Percentiles rank a stretch among this genome's conserved stretches.
phyloP scores from a whole-genome alignment of 2,888 invertebrate genomes.

The Drosophila falleni region DNA sequence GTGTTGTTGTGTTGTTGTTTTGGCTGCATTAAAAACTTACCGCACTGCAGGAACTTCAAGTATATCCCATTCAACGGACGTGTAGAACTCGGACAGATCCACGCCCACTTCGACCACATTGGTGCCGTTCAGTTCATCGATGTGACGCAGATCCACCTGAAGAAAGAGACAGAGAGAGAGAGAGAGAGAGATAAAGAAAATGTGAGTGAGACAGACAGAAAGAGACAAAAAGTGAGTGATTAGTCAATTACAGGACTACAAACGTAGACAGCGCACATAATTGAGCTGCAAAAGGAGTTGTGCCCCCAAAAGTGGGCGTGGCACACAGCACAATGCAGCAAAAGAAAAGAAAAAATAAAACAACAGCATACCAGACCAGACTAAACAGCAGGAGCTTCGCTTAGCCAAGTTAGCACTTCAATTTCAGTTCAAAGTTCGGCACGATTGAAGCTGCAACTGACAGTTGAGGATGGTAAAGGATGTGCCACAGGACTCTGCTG shows the following conservation, averaged over 20 bases:
- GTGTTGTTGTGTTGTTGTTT: conserved; percentile 11
- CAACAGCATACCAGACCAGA: not conserved
- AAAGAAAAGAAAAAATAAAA: not conserved
- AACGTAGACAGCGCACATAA: conserved; percentile 55
- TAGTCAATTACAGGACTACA: conserved; percentile 64
- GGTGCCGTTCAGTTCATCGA: conserved; percentile 95
- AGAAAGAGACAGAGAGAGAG: conserved; percentile 3
- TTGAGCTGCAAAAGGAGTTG: conserved; percentile 37
- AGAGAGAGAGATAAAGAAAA: conserved; percentile 1
- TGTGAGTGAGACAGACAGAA: conserved; percentile 1
- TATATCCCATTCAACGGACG: conserved; percentile 99
- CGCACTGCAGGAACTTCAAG: conserved; percentile 97
- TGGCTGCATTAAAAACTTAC: conserved; percentile 86
- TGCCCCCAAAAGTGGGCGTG: conserved; percentile 4
- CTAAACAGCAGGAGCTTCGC: conserved; percentile 16
- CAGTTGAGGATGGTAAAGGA: conserved; percentile 20
- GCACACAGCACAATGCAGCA: not conserved
- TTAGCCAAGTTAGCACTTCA: conserved; percentile 59
- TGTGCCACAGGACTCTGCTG: conserved; percentile 43
- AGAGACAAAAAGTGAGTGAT: conserved; percentile 43
- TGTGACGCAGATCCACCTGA: conserved; percentile 95
- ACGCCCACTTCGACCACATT: conserved; percentile 97
- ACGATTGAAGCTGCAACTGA: conserved; percentile 68
- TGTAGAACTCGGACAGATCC: conserved; percentile 98
- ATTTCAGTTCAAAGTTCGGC: conserved; percentile 67